phyloP scores from a whole-genome alignment of 2,888 invertebrate species.

The Hypselothyrea guttata region DNA sequence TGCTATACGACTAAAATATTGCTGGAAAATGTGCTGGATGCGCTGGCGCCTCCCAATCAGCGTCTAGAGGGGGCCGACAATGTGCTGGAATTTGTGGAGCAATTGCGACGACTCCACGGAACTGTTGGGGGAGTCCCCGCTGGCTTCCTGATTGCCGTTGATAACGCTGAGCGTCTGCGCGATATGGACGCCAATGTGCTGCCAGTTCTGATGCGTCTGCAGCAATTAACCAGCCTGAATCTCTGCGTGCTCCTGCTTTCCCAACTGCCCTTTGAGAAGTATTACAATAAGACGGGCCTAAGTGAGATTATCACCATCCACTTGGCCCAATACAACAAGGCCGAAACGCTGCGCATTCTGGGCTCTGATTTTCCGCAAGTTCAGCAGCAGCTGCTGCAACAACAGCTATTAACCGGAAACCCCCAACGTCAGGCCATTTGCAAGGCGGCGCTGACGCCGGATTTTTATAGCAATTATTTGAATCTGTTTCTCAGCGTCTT shows the following conservation, averaged over 20 bases:
- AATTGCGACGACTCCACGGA: constrained; percentile 79
- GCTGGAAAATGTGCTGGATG: constrained; percentile 88
- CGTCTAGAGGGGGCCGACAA: constrained; percentile 86
- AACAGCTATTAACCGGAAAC: constrained; percentile 23
- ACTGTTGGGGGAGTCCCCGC: not conserved
- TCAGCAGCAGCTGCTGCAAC: constrained; percentile 35
- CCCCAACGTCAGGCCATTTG: constrained; percentile 40
- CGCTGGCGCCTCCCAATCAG: constrained; percentile 68
- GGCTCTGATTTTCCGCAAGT: constrained; percentile 77
- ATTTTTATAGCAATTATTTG: constrained; percentile 90
- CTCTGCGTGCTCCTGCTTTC: constrained; percentile 90
- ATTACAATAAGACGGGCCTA: constrained; percentile 87
- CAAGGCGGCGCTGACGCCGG: constrained; percentile 77
- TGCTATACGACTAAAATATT: constrained; percentile 90
- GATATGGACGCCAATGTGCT: constrained; percentile 89
- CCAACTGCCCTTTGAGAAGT: constrained; percentile 91
- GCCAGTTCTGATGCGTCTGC: constrained; percentile 87
- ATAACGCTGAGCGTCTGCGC: constrained; percentile 91
- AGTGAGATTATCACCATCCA: constrained; percentile 88
- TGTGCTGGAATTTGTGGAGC: constrained; percentile 86
- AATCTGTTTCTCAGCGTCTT: constrained; percentile 93
- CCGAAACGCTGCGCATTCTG: constrained; percentile 85
- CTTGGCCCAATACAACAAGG: constrained; percentile 91
- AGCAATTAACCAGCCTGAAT: constrained; percentile 88
- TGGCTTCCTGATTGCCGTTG: constrained; percentile 87